Base-by-base conservation (phyloP, 2,888 invertebrate genomes). In the Pyrochroa serraticornis region DNA sequence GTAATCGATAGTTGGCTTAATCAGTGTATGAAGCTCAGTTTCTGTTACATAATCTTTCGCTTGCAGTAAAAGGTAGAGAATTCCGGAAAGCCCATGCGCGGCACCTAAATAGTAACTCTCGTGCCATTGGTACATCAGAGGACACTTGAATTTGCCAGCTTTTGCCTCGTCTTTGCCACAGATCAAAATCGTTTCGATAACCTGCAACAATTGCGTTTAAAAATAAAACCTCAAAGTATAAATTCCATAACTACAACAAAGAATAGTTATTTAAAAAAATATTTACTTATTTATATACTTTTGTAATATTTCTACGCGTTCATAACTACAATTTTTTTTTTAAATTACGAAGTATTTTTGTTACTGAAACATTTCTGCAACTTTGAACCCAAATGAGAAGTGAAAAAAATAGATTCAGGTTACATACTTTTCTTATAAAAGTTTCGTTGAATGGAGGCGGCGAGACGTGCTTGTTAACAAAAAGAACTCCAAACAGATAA, bases 41-140 rank as follows among this genome's bases (percentile, higher is more conserved):
- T 82, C 77, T 34, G 81, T 82, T 13, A 89, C 79, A 71, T 84
- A 84, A 52, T 81, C 72, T 44, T 75, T 71, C 72, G 90, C 92
- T 84, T 91, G 89, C 64, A 95, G 79, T n/a, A 96, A 78, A 59
- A 91, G 81, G 73, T 90, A 92, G 12, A 94, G 77, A 71, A 97
- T 95, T 5, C 95, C 95, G 60, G 89, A 86, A 64, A 92, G 79
- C 12, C 95, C 95, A 82, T 96, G 95, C 42, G 95, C 95, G 37
- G 91, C 95, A 10, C 96, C 95, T 45, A 93, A 80, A 75, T 96
- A 96, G 73, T 89, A 83, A 74, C 88, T 90, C 35, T 87, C 88
- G 79, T 95, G 94, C 94, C 95, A 96, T 70, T 88, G 83, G 80
- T 89, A 96, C 84, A 92, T 86, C 36, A 95, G 80, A 0, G 93